phyloP scores from a whole-genome alignment of 2,113 vertebrate species.

The Bufo gargarizans region DNA sequence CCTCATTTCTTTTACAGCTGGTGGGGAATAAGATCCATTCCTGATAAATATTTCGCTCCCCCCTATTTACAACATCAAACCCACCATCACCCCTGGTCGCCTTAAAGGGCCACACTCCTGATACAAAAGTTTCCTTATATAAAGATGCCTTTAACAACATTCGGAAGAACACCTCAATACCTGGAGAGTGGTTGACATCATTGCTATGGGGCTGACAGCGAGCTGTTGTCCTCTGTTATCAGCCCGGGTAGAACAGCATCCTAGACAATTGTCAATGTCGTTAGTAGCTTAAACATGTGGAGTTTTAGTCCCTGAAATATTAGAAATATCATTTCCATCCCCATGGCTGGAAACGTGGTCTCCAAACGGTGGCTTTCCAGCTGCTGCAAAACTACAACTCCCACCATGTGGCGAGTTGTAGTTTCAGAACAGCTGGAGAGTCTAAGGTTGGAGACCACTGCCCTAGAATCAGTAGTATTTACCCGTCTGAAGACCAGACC shows the following conservation, averaged over 20 bases:
- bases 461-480: constrained; percentile 15
- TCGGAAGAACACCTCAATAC: not conserved
- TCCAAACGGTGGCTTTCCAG: not conserved
- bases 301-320: constrained; percentile 19
- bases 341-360: not conserved
- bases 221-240: constrained; percentile 2
- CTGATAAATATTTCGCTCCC: not conserved
- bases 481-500: not conserved
- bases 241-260: not conserved
- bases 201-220: not conserved
- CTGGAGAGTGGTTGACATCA: not conserved
- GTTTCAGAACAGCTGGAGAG: not conserved
- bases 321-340: constrained; percentile 8
- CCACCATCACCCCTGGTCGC: not conserved
- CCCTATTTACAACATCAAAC: not conserved
- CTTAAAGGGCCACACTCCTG: not conserved
- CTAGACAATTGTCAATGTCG: not conserved
- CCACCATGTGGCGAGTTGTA: not conserved
- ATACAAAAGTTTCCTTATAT: not conserved
- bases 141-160: not conserved
- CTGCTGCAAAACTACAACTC: not conserved
- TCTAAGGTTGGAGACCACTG: not conserved
- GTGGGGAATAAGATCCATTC: not conserved
- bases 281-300: not conserved
- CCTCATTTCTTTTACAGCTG: constrained; percentile 11